phyloP scores from a whole-genome alignment of 2,113 vertebrate species.

The Promerops cafer region DNA sequence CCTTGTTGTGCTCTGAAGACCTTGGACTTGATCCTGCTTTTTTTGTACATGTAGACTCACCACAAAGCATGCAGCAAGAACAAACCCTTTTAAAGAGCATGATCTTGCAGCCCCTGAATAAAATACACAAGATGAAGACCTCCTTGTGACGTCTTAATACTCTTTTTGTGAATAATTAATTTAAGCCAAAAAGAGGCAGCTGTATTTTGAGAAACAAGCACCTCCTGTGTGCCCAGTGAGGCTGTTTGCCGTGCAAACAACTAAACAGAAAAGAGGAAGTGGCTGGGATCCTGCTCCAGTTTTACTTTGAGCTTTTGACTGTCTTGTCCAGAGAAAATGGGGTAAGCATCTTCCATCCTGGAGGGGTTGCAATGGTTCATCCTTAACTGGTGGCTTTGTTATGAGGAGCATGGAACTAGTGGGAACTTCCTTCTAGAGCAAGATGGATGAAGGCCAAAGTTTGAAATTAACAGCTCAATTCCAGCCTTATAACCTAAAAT shows the following conservation, averaged over 20 bases:
- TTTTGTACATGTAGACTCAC: not conserved
- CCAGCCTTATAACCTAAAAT: not conserved
- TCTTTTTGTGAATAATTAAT: not conserved
- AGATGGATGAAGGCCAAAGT: not conserved
- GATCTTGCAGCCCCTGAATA: not conserved
- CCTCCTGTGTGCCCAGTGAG: not conserved
- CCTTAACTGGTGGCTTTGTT: not conserved
- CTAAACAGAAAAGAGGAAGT: not conserved
- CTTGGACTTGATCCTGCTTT: not conserved
- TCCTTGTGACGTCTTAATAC: not conserved
- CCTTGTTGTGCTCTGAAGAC: not conserved
- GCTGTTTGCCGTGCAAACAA: not conserved
- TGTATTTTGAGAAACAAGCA: not conserved
- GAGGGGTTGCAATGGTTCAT: not conserved
- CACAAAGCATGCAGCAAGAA: not conserved
- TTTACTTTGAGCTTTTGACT: not conserved
- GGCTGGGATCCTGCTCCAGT: not conserved
- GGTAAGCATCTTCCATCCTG: not conserved
- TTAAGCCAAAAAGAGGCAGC: not conserved
- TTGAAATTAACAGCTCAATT: not conserved
- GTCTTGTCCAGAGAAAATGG: not conserved
- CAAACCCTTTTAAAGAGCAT: not conserved
- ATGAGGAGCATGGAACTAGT: not conserved
- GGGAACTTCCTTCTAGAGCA: not conserved
- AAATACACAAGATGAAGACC: not conserved